Evolutionary conservation across 1,140 invertebrate species (phyloP).

Genomic region (Lepidurus couesii): DNA sequence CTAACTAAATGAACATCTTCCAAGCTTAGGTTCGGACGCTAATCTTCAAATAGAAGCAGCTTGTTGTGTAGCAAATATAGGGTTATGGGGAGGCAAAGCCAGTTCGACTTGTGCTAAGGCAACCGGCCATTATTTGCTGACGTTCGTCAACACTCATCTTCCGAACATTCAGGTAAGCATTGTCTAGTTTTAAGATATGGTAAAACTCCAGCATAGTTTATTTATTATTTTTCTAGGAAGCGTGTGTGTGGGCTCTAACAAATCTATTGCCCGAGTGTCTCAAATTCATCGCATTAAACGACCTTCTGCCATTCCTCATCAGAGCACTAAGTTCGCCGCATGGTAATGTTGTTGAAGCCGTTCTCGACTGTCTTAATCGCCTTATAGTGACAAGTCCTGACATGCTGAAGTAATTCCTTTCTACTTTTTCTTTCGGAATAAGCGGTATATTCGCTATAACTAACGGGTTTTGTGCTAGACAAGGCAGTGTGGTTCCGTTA

Average conservation of each 20-base stretch:
- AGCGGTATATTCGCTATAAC: too few species aligned
- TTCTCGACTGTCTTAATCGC: constrained; percentile 26
- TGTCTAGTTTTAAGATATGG: background rate
- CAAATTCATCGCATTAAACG: background rate
- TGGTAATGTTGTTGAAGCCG: constrained; percentile 24
- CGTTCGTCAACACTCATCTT: constrained; percentile 25
- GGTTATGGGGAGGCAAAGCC: constrained; percentile 29
- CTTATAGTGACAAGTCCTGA: background rate
- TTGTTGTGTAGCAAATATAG: constrained; percentile 29
- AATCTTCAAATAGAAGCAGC: constrained; percentile 30
- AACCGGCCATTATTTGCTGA: constrained; percentile 28
- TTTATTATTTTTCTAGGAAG: constrained; percentile 25
- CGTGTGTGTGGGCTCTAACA: constrained; percentile 24
- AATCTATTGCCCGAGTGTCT: background rate
- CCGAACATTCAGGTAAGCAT: background rate
- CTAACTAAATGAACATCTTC: background rate
- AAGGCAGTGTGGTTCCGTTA: background rate
- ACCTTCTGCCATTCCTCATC: constrained; percentile 24
- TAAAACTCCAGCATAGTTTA: background rate
- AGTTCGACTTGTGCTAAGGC: background rate
- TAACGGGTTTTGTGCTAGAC: background rate
- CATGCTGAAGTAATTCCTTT: background rate
- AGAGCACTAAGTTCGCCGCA: constrained; percentile 16
- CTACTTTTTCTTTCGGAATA: background rate
- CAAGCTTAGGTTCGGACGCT: constrained; percentile 16